Percentiles rank a stretch among this genome's conserved stretches.
These are phyloP conservation scores for Sipha maydis DNA, from an alignment of 2,888 invertebrate species.

Conservation along the genomic window DNA sequence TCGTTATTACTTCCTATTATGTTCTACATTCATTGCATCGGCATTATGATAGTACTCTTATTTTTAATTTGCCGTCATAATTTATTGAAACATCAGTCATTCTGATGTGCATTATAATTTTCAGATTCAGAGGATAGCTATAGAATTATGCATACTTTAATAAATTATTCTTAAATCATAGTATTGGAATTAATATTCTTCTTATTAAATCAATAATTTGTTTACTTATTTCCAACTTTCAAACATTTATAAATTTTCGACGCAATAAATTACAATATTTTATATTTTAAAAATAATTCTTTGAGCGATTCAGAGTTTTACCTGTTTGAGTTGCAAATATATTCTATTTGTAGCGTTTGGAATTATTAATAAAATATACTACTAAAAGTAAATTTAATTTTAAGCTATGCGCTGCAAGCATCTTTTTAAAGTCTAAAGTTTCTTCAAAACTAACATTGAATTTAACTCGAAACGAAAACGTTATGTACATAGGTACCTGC, in stretches of 20 bases:
- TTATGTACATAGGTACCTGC: background rate
- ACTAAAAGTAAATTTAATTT: conserved; percentile 23
- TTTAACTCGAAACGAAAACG: background rate
- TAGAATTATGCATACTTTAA: background rate
- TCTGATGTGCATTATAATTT: no score
- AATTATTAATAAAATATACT: conserved; percentile 36
- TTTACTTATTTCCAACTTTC: conserved; percentile 17
- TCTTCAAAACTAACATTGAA: conserved; percentile 19
- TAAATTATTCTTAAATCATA: background rate
- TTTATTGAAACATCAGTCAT: no score
- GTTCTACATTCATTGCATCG: no score
- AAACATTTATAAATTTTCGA: background rate
- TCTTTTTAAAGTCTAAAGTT: conserved; percentile 28
- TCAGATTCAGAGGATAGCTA: background rate
- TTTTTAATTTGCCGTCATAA: no score
- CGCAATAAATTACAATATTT: conserved; percentile 15
- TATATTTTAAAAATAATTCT: conserved; percentile 12
- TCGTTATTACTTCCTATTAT: no score
- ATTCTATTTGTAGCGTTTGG: conserved; percentile 29
- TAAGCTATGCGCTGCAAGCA: background rate
- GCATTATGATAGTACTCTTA: no score
- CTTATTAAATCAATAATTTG: conserved; percentile 25
- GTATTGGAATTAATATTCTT: background rate
- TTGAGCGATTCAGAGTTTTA: conserved; percentile 13
- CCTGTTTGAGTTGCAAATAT: conserved; percentile 48